These are phyloP conservation scores for Oenanthe oenanthe DNA, from an alignment of 2,113 vertebrate genomes.

Conservation along the genomic window DNA sequence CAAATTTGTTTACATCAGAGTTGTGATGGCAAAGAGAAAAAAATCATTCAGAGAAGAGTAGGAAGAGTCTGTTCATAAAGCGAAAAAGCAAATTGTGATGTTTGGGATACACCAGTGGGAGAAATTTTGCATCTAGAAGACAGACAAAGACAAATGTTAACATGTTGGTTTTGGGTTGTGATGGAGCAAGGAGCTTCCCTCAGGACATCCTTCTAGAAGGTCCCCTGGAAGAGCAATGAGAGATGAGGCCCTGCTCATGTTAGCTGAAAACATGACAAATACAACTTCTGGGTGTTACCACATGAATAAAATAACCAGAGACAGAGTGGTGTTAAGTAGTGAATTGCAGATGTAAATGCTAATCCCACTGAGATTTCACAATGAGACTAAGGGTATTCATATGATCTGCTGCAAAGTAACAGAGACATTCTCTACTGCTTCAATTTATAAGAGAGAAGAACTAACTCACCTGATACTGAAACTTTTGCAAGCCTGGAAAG, in stretches of 20 bases:
- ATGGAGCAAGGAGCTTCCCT: background rate
- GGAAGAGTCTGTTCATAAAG: background rate
- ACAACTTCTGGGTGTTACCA: background rate
- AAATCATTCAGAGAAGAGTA: background rate
- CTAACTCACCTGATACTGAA: slow-evolving; percentile 79
- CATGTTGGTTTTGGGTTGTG: background rate
- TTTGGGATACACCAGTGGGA: background rate
- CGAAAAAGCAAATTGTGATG: background rate
- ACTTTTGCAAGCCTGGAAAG: slow-evolving; percentile 82
- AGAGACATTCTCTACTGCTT: background rate
- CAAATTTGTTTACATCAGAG: background rate
- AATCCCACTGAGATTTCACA: background rate
- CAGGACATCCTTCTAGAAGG: background rate
- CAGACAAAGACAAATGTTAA: background rate
- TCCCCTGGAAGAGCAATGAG: background rate
- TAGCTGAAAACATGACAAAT: background rate
- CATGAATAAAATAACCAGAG: background rate
- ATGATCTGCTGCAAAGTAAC: background rate
- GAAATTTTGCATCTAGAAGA: background rate
- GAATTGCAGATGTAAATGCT: background rate
- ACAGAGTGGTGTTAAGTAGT: background rate
- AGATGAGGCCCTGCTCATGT: accelerated
- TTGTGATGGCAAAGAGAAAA: background rate
- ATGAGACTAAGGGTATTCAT: background rate
- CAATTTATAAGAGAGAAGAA: slow-evolving; percentile 74